Conservation (phyloP, 2,113 vertebrate genomes). For the Salvelinus alpinus region DNA sequence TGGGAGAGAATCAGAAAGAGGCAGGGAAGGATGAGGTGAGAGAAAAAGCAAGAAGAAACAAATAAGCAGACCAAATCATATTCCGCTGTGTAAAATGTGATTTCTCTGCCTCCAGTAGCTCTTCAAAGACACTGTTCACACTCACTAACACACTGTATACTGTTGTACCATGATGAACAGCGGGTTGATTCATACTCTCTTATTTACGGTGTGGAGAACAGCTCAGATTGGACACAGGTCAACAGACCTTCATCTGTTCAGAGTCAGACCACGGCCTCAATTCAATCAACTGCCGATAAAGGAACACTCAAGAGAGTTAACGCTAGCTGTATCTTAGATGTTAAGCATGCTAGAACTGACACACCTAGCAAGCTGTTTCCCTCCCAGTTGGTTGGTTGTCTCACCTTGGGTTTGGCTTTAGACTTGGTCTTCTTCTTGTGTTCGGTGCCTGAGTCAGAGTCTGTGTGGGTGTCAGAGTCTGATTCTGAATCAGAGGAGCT, state of each 20-base stretch:
- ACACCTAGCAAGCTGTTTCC: too few relatives aligned
- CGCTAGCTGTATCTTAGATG: too few relatives aligned
- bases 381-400: neutral
- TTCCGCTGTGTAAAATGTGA: conserved; percentile 81
- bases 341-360: too few relatives aligned
- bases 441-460: conserved; percentile 22
- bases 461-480: conserved; percentile 64
- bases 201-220: too few relatives aligned
- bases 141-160: too few relatives aligned
- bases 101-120: conserved; percentile 70
- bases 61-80: conserved; percentile 79
- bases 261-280: too few relatives aligned
- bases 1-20: conserved; percentile 36
- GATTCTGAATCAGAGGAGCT: conserved; percentile 78
- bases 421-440: conserved; percentile 36
- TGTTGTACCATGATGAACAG: too few relatives aligned
- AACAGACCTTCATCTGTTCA: too few relatives aligned
- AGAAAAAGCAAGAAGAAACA: conserved; percentile 54
- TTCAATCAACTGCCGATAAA: too few relatives aligned
- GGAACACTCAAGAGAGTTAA: too few relatives aligned
- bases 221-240: too few relatives aligned
- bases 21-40: conserved; percentile 59
- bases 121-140: neutral
- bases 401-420: conserved; percentile 69
- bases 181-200: too few relatives aligned